These are phyloP conservation scores for Otis tarda DNA, from an alignment of 2,113 vertebrate species.

Conservation along the genomic window DNA sequence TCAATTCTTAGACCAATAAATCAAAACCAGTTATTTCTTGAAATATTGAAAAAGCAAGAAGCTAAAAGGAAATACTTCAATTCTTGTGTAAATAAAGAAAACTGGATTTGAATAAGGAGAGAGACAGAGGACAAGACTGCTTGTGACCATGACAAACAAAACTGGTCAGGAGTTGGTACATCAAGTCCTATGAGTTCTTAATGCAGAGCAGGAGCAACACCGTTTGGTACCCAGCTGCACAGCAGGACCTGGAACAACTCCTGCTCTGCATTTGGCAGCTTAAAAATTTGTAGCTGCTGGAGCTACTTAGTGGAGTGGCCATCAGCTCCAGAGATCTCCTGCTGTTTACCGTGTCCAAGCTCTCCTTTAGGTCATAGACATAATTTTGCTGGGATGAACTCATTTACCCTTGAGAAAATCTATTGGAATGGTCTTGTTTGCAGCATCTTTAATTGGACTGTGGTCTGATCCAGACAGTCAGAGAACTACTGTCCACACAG, in stretches of 20 bases:
- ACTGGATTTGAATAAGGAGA: not conserved
- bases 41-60: not conserved
- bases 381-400: not conserved
- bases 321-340: not conserved
- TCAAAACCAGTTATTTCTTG: not conserved
- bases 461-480: not conserved
- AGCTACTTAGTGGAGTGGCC: not conserved
- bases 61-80: not conserved
- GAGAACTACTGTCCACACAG: not conserved
- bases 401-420: not conserved
- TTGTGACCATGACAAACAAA: not conserved
- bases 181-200: not conserved
- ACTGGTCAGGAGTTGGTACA: not conserved
- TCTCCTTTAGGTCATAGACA: not conserved
- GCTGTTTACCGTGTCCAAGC: not conserved
- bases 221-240: rapidly evolving
- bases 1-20: not conserved
- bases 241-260: not conserved
- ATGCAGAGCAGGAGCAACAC: not conserved
- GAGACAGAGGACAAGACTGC: not conserved
- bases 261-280: not conserved
- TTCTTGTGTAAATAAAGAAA: not conserved
- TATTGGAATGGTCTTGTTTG: not conserved
- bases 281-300: not conserved
- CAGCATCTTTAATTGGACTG: not conserved